A percentile compares a stretch with the other conserved stretches of the same genome.
These are phyloP conservation scores for Dysmachus trigonus DNA, from an alignment of 2,888 invertebrate genomes.

Conservation along the genomic window DNA sequence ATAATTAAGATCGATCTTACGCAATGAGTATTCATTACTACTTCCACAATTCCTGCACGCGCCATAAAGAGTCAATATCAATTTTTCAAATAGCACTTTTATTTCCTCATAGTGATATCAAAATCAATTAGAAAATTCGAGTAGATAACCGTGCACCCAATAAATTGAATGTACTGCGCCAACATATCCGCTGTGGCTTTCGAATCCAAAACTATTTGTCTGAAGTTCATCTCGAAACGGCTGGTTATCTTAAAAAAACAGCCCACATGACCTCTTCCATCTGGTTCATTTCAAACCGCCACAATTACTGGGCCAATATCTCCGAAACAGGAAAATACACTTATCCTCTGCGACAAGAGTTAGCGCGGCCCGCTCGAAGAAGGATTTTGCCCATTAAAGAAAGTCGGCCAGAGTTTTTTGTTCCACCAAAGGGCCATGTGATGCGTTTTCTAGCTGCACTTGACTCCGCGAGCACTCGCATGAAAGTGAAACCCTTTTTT, in stretches of 20 bases:
- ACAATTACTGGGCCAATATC: background rate
- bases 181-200: background rate
- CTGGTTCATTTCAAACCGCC: slow-evolving; percentile 6
- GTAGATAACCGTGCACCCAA: background rate
- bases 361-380: background rate
- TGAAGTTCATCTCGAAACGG: background rate
- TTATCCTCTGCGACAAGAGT: slow-evolving; percentile 7
- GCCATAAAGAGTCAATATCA: background rate
- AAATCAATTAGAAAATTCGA: background rate
- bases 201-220: background rate
- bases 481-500: slow-evolving; percentile 14
- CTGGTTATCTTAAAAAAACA: background rate
- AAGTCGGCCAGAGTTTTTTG: background rate
- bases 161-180: background rate
- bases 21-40: background rate
- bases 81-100: background rate
- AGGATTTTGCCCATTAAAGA: background rate
- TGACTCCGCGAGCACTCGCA: background rate
- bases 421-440: background rate
- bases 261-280: background rate
- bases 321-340: slow-evolving; percentile 16
- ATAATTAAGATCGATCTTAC: background rate
- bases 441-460: background rate
- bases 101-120: background rate
- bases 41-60: background rate